Percentiles rank a stretch among this genome's conserved stretches.
These are phyloP conservation scores for Nothoprocta pentlandii DNA, from an alignment of 2,113 vertebrate genomes.

Conservation along the genomic window DNA sequence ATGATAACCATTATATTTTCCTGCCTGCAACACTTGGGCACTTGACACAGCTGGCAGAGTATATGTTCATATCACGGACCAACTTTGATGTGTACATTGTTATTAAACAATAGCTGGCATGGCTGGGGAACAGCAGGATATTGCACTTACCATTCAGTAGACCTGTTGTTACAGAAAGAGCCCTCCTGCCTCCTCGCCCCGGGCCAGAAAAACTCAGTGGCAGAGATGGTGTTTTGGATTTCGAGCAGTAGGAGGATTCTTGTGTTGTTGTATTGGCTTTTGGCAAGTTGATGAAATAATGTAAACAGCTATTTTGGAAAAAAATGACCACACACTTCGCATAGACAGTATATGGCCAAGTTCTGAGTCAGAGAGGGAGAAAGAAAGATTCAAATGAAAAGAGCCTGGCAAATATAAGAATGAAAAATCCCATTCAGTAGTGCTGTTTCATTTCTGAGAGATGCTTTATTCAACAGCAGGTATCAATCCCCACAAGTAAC, in stretches of 20 bases:
- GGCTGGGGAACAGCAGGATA: not conserved
- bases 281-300: slow-evolving; percentile 19
- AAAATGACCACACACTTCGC: not conserved
- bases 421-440: slow-evolving; percentile 25
- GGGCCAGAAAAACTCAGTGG: not conserved
- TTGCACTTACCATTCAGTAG: slow-evolving; percentile 24
- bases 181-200: slow-evolving; percentile 48
- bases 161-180: slow-evolving; percentile 5
- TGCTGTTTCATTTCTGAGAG: slow-evolving; percentile 48
- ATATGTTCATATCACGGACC: not conserved
- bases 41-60: slow-evolving; percentile 25
- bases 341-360: not conserved
- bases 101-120: slow-evolving; percentile 40
- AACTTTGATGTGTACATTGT: slow-evolving; percentile 42
- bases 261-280: not conserved
- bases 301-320: not conserved
- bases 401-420: slow-evolving; percentile 10
- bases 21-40: slow-evolving; percentile 14
- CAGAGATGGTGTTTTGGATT: not conserved
- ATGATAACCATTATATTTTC: not conserved
- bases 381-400: not conserved
- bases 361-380: not conserved
- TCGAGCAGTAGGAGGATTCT: slow-evolving; percentile 12
- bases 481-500: slow-evolving; percentile 57
- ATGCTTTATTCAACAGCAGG: slow-evolving; percentile 43